Evolutionary conservation across 1,140 invertebrate species (phyloP).

Genomic region (Glossosoma conforme): DNA sequence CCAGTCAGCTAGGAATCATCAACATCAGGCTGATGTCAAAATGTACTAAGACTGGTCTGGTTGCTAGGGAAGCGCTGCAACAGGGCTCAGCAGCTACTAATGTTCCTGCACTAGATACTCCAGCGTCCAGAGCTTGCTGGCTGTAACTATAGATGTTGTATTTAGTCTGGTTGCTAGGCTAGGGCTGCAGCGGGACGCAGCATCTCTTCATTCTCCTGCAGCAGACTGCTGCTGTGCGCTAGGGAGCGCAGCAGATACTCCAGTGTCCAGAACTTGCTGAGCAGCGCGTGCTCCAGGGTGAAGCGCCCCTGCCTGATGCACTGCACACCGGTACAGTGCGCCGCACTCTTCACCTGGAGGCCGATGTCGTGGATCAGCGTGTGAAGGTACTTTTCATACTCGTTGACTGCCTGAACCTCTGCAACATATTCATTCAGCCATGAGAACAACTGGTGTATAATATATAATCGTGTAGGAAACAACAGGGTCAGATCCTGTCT

Average conservation of each 20-base stretch:
- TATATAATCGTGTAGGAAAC: too few relatives aligned
- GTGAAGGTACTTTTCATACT: conserved; percentile 69
- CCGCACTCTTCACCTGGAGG: conserved; percentile 68
- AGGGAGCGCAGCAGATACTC: conserved; percentile 72
- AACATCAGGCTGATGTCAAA: too few relatives aligned
- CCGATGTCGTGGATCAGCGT: conserved; percentile 76
- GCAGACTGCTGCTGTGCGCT: conserved; percentile 46
- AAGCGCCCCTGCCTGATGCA: conserved; percentile 82
- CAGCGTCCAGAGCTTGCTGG: not conserved
- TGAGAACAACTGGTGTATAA: not conserved
- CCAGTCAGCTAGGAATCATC: too few relatives aligned
- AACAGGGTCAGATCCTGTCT: too few relatives aligned
- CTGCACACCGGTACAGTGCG: conserved; percentile 72
- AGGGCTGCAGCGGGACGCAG: conserved; percentile 39
- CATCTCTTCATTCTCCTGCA: conserved; percentile 50
- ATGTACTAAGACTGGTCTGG: too few relatives aligned
- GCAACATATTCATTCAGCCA: conserved; percentile 37
- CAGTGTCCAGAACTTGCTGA: conserved; percentile 79
- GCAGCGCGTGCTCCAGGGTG: conserved; percentile 65
- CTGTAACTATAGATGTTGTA: conserved; percentile 8
- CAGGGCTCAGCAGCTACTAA: too few relatives aligned
- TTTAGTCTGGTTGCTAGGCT: not conserved
- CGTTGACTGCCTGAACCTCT: conserved; percentile 84
- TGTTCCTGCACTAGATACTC: too few relatives aligned
- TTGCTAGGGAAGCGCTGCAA: too few relatives aligned